A percentile compares a stretch with the other conserved stretches of the same genome.
These are phyloP conservation scores for Lamellibrachia columna DNA, from an alignment of 2,888 invertebrate genomes.

Conservation along the genomic window DNA sequence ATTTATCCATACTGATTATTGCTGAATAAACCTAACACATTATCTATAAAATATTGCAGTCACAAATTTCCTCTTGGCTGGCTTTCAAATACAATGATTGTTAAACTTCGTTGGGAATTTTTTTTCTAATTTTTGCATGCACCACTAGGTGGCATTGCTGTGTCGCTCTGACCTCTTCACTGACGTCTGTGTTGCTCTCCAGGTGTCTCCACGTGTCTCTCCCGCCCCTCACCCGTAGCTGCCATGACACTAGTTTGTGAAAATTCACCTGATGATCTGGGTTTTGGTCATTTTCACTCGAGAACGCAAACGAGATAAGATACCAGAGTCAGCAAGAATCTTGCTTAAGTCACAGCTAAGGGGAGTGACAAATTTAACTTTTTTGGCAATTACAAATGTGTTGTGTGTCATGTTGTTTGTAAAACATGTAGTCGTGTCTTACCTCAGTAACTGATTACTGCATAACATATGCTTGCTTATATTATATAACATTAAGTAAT, in stretches of 20 bases:
- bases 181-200: not conserved
- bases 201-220: not conserved
- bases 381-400: not conserved
- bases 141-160: not conserved
- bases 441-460: too few species aligned
- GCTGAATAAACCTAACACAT: not conserved
- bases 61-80: not conserved
- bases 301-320: not conserved
- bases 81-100: not conserved
- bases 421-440: not conserved
- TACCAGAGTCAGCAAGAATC: too few species aligned
- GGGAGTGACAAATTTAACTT: not conserved
- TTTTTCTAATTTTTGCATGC: not conserved
- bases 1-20: not conserved
- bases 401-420: not conserved
- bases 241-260: not conserved
- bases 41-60: not conserved
- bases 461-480: too few species aligned
- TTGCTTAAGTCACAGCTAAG: not conserved
- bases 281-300: not conserved
- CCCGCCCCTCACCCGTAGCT: not conserved
- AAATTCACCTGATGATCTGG: not conserved
- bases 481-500: too few species aligned
- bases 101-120: not conserved
- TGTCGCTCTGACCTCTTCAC: not conserved